Evolutionary conservation across 2,888 invertebrate genomes (phyloP).

Genomic region (Geophilus truncorum): DNA sequence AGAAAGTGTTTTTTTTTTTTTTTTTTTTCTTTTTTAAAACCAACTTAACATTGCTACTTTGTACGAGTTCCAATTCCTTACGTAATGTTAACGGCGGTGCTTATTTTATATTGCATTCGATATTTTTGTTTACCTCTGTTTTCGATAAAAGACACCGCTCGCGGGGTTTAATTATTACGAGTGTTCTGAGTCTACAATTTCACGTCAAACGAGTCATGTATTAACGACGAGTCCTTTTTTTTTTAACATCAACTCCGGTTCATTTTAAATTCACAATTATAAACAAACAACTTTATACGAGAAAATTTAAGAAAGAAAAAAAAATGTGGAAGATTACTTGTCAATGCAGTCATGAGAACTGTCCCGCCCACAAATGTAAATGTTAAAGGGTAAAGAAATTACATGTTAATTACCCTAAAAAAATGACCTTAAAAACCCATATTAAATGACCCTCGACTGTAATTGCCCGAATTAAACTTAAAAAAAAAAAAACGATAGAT

Average conservation of each 20-base stretch:
- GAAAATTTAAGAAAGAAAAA: not conserved
- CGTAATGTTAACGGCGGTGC: not conserved
- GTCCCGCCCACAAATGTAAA: conserved; percentile 10
- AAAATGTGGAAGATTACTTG: not conserved
- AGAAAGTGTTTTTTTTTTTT: not conserved
- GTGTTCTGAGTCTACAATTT: too few species aligned
- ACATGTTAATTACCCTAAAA: not conserved
- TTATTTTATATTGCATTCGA: not conserved
- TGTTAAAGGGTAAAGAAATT: conserved; percentile 2
- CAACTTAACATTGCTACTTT: not conserved
- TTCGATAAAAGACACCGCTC: not conserved
- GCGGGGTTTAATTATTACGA: too few species aligned
- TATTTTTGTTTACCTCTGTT: not conserved
- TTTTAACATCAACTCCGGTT: too few species aligned
- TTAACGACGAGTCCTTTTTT: too few species aligned
- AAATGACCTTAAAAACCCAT: conserved; percentile 2
- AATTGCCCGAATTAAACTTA: not conserved
- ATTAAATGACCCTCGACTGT: not conserved
- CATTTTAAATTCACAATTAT: too few species aligned
- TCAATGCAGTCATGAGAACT: not conserved
- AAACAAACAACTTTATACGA: too few species aligned
- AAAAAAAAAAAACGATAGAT: not conserved
- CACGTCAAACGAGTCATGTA: too few species aligned
- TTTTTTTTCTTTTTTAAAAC: not conserved
- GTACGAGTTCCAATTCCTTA: not conserved